phyloP scores from a whole-genome alignment of 2,797 vertebrate genomes.

The Paramormyrops hopkinsi region DNA sequence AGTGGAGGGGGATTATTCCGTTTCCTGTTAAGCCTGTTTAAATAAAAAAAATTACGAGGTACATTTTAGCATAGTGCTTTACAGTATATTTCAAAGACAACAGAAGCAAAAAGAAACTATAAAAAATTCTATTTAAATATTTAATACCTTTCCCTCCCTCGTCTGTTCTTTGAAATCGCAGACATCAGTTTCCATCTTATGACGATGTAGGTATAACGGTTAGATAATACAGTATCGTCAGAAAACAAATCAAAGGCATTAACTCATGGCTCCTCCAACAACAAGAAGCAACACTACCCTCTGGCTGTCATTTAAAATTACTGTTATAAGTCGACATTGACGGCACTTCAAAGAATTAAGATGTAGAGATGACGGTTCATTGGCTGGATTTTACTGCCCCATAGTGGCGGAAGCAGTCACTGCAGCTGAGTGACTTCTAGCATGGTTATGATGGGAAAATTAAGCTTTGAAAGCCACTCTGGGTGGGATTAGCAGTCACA shows the following conservation, averaged over 20 bases:
- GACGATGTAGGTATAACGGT: background rate
- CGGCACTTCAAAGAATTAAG: background rate
- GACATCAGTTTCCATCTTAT: background rate
- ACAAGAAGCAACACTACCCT: background rate
- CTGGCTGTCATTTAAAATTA: background rate
- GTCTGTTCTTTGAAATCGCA: background rate
- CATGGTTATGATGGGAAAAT: background rate
- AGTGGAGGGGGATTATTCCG: background rate
- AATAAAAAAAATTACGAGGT: background rate
- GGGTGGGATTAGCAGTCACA: background rate
- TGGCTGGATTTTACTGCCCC: background rate
- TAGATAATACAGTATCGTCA: background rate
- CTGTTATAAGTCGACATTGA: background rate
- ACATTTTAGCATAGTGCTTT: background rate
- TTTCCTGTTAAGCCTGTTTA: background rate
- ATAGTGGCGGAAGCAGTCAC: background rate
- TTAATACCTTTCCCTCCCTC: background rate
- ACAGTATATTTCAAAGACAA: background rate
- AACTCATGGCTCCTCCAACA: background rate
- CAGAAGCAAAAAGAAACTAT: background rate
- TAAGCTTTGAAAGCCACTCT: background rate
- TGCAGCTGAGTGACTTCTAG: background rate
- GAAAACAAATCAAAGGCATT: background rate
- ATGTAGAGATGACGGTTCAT: background rate
- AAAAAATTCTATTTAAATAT: background rate